Evolutionary conservation across 2,888 invertebrate species (phyloP).

Genomic region (Papilio protenor): DNA sequence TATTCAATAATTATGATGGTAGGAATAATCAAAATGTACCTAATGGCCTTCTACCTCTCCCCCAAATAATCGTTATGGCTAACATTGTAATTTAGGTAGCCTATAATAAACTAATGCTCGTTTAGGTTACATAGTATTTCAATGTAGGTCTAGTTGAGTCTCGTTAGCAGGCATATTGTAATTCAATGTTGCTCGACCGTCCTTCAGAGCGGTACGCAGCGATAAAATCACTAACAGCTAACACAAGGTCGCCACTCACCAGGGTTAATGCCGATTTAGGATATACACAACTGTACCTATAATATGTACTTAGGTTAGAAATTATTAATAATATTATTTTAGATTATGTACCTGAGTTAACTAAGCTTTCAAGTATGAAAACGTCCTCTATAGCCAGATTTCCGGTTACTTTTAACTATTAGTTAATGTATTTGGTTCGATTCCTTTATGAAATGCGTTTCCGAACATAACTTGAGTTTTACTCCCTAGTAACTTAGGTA

Average conservation of each 20-base stretch:
- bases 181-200: conserved; percentile 34
- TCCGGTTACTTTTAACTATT: no score
- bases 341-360: not conserved
- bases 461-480: no score
- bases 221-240: conserved; percentile 38
- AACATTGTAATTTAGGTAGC: not conserved
- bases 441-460: no score
- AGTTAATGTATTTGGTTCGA: no score
- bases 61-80: not conserved
- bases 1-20: not conserved
- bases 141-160: conserved; percentile 23
- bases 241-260: conserved; percentile 36
- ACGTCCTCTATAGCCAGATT: no score
- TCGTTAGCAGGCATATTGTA: conserved; percentile 26
- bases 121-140: conserved; percentile 29
- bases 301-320: not conserved
- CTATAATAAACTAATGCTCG: conserved; percentile 26
- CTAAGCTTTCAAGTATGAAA: not conserved
- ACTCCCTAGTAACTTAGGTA: no score
- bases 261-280: conserved; percentile 33
- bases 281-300: conserved; percentile 12
- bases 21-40: not conserved
- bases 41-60: not conserved
- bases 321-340: not conserved
- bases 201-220: conserved; percentile 33